Evolutionary conservation across 2,113 vertebrate species (phyloP).

Genomic region (Oreocharis arfaki): DNA sequence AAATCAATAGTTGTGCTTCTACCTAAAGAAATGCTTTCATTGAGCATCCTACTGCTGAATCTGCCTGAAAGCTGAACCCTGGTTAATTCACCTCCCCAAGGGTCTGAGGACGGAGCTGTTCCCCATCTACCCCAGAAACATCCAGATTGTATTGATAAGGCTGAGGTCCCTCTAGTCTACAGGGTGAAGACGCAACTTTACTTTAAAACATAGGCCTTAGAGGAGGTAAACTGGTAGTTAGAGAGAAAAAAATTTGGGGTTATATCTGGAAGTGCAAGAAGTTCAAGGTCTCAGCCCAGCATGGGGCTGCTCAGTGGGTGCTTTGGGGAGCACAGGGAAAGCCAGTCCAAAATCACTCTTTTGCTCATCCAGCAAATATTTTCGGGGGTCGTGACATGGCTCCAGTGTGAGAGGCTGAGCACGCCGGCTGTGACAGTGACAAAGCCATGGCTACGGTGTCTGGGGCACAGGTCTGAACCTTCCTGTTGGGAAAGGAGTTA

Average conservation of each 20-base stretch:
- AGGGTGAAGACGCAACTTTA: neutral
- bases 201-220: neutral
- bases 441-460: accelerated
- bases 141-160: neutral
- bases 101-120: neutral
- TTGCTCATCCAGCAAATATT: neutral
- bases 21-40: neutral
- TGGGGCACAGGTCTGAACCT: neutral
- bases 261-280: neutral
- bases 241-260: neutral
- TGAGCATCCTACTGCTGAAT: neutral
- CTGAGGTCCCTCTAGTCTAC: neutral
- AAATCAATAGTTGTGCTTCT: neutral
- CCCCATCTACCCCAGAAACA: too few species aligned
- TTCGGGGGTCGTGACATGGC: neutral
- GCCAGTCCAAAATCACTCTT: neutral
- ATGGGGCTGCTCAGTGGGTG: neutral
- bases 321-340: neutral
- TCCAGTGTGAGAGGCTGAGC: neutral
- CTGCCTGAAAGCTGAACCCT: neutral
- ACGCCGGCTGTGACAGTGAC: accelerated
- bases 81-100: neutral
- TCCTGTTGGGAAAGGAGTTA: neutral
- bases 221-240: neutral
- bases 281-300: neutral